Conservation (phyloP, 2,113 vertebrate species). For the Ciconia boyciana region DNA sequence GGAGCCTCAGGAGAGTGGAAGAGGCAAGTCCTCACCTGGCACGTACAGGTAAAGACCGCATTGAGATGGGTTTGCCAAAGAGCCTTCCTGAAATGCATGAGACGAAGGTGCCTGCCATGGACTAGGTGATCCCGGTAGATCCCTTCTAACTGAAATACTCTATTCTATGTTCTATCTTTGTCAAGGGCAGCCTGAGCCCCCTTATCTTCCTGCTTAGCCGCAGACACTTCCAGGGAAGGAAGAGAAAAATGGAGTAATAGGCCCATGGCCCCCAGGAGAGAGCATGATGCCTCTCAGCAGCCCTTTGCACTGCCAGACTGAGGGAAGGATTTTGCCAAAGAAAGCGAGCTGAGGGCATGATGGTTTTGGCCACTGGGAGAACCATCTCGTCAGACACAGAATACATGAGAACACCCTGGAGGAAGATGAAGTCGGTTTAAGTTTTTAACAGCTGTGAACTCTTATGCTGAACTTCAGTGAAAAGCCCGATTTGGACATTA, state of each 20-base stretch:
- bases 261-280: neutral
- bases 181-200: neutral
- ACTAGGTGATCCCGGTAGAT: neutral
- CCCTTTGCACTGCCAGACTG: neutral
- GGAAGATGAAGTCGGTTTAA: neutral
- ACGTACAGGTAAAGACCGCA: neutral
- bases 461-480: neutral
- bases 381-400: neutral
- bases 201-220: neutral
- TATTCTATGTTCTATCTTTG: neutral
- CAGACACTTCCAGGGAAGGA: neutral
- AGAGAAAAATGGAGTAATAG: neutral
- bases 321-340: neutral
- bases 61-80: neutral
- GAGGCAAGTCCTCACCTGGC: neutral
- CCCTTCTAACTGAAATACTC: neutral
- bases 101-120: neutral
- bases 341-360: neutral
- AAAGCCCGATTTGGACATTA: neutral
- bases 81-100: neutral
- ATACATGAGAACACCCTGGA: neutral
- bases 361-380: neutral
- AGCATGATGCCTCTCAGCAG: neutral
- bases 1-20: neutral
- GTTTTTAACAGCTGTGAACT: neutral